phyloP scores from a whole-genome alignment of 2,888 invertebrate genomes.

The Drosophila tripunctata region DNA sequence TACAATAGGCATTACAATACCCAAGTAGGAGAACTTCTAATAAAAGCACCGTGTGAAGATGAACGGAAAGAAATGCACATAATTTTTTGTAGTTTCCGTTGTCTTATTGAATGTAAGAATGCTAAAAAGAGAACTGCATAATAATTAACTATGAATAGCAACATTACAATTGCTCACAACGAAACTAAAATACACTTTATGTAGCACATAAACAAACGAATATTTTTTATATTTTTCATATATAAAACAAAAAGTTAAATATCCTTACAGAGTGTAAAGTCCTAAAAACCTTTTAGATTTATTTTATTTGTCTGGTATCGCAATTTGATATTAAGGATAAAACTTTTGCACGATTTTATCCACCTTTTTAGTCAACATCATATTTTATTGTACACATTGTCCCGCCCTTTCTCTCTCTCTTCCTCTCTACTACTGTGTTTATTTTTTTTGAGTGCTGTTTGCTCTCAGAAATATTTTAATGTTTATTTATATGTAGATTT shows the following conservation, averaged over 20 bases:
- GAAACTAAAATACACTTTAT: conserved; percentile 30
- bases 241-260: neutral
- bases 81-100: conserved; percentile 54
- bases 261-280: neutral
- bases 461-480: conserved; percentile 76
- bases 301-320: conserved; percentile 27
- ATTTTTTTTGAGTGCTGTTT: conserved; percentile 27
- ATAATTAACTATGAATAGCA: conserved; percentile 20
- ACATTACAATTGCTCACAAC: neutral
- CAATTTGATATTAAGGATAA: conserved; percentile 28
- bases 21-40: conserved; percentile 12
- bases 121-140: conserved; percentile 4
- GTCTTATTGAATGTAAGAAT: conserved; percentile 29
- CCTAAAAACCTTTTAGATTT: neutral
- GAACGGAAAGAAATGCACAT: conserved; percentile 48
- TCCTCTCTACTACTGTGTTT: neutral
- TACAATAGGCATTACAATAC: conserved; percentile 32
- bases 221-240: neutral
- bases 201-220: neutral
- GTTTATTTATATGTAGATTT: conserved; percentile 82
- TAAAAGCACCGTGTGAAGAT: conserved; percentile 8
- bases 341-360: conserved; percentile 27
- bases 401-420: neutral
- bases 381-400: conserved; percentile 16
- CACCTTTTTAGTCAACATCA: conserved; percentile 21